Evolutionary conservation across 1,140 invertebrate species (phyloP).

Genomic region (Heterodera carotae): DNA sequence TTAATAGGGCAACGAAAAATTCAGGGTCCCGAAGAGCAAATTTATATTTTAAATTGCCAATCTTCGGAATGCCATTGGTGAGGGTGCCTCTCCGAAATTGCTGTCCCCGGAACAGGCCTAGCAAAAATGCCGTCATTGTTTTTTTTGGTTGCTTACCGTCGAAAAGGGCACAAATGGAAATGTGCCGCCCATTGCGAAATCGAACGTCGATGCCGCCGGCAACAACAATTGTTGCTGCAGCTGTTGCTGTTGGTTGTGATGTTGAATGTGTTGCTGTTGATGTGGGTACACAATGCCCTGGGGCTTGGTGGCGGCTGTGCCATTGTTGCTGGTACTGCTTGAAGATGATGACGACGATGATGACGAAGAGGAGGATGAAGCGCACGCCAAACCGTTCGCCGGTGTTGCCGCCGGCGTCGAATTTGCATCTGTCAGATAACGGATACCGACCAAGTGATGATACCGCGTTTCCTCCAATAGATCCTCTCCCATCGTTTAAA

Average conservation of each 20-base stretch:
- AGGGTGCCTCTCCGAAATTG: too few relatives aligned
- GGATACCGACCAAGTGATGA: not conserved
- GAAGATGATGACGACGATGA: not conserved
- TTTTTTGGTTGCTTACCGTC: too few relatives aligned
- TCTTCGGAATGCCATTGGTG: not conserved
- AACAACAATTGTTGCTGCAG: not conserved
- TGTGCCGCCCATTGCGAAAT: conserved; percentile 2
- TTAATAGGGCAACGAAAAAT: too few relatives aligned
- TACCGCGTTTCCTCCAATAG: not conserved
- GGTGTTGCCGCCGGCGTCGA: not conserved
- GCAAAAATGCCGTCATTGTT: too few relatives aligned
- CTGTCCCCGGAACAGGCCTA: too few relatives aligned
- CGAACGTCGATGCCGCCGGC: not conserved
- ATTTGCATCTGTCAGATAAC: conserved; percentile 5
- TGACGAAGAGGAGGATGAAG: too few relatives aligned
- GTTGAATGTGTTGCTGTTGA: not conserved
- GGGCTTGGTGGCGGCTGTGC: not conserved
- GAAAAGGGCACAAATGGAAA: conserved; percentile 8
- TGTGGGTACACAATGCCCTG: conserved; percentile 13
- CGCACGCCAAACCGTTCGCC: too few relatives aligned
- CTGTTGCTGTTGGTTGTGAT: not conserved
- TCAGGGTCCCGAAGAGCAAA: too few relatives aligned
- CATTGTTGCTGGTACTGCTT: not conserved
- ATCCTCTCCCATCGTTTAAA: too few relatives aligned
- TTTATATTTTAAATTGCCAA: not conserved